phyloP scores from a whole-genome alignment of 2,113 vertebrate species.

The Corythoichthys intestinalis region DNA sequence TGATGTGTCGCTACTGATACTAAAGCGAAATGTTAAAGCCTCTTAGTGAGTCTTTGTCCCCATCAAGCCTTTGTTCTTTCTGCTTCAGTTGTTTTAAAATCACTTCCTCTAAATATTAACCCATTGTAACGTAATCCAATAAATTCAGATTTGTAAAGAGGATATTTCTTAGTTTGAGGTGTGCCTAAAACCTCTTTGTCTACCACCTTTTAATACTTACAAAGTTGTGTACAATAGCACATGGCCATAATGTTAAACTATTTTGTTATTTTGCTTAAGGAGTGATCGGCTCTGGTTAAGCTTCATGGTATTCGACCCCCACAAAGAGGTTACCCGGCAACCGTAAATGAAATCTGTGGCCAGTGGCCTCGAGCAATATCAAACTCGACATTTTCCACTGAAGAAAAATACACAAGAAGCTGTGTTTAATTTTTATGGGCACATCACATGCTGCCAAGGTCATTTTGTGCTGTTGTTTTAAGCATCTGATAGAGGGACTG shows the following conservation, averaged over 20 bases:
- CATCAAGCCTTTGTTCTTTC: conserved; percentile 33
- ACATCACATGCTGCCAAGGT: neutral
- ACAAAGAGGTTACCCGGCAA: neutral
- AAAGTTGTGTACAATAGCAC: conserved; percentile 26
- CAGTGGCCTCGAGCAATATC: conserved; percentile 1
- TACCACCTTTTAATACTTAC: neutral
- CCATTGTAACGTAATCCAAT: neutral
- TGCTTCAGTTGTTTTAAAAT: conserved; percentile 1
- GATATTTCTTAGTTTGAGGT: neutral
- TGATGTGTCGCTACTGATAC: conserved; percentile 51
- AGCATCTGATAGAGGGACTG: neutral
- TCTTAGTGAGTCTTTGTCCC: conserved; percentile 10
- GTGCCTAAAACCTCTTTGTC: neutral
- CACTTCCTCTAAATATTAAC: conserved; percentile 22
- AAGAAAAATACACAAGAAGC: conserved; percentile 5
- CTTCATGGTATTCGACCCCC: neutral
- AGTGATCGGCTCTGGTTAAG: neutral
- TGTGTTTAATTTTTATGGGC: neutral
- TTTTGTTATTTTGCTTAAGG: neutral
- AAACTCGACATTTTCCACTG: neutral
- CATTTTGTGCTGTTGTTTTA: neutral
- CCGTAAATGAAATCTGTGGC: neutral
- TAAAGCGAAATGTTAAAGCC: conserved; percentile 39
- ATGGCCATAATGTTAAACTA: neutral
- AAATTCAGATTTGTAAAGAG: neutral